Evolutionary conservation across 2,797 vertebrate genomes (phyloP).

Genomic region (Acanthornis magna): DNA sequence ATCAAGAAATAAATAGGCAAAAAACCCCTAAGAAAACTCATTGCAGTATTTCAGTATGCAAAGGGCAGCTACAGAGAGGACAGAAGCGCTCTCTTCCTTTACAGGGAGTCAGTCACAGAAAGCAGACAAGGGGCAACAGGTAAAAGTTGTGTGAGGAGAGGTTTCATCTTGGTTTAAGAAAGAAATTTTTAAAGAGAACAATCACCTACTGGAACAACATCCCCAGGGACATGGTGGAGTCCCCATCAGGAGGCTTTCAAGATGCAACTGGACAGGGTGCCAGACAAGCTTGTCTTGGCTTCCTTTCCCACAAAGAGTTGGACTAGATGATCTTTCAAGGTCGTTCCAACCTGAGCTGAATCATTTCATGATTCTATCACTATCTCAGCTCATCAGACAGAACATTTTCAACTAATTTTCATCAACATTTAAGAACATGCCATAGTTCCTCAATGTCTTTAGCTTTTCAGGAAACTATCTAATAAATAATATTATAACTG

Average conservation of each 20-base stretch:
- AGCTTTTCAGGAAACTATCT: not conserved
- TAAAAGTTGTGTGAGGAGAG: not conserved
- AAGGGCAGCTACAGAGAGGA: not conserved
- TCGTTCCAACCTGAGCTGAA: not conserved
- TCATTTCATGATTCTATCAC: not conserved
- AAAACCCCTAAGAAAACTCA: not conserved
- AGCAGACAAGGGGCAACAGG: not conserved
- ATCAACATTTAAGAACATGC: not conserved
- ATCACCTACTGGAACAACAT: not conserved
- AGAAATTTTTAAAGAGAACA: not conserved
- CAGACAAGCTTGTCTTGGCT: not conserved
- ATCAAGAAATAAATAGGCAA: not conserved
- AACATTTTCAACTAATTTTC: not conserved
- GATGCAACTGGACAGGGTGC: fast-evolving
- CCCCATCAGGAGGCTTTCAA: not conserved
- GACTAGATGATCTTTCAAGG: not conserved
- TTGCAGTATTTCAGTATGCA: not conserved
- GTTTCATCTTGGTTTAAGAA: not conserved
- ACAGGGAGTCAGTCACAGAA: not conserved
- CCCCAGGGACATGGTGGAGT: not conserved
- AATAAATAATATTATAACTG: not conserved
- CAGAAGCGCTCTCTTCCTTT: not conserved
- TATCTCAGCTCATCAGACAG: not conserved
- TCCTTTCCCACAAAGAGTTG: not conserved
- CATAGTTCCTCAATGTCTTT: not conserved